Evolutionary conservation across 2,797 vertebrate species (phyloP), one percentile per base, ranked within the genome.

Genomic region (Pygocentrus nattereri): DNA sequence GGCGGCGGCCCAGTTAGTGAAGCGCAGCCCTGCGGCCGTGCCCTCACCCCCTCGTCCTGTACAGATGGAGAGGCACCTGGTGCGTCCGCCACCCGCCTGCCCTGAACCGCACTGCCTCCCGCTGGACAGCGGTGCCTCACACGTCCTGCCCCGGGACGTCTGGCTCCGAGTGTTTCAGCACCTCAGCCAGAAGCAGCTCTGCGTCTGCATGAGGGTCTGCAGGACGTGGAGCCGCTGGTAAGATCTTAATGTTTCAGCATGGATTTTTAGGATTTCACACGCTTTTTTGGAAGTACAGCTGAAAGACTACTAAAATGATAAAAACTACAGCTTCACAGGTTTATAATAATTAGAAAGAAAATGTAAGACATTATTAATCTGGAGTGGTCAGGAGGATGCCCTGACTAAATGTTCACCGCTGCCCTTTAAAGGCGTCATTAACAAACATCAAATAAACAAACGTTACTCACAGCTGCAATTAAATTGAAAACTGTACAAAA

Each of bases 181-280:
- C 89, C 95, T 98, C 16, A 96, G 91, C 87, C 96, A 97, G 64
- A 89, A 94, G 5, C 96, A 98, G 91, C 94, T 98, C 50, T 97
- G 96, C 2, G 87, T 98, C 86, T 98, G 97, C 93, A 98, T 98
- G 97, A 93, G 97, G 56, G 97, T 98, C 77, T 98, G 97, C 85
- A 94, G 96, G 88, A 98, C 97, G 49, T 97, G 97, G 96, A 97
- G 96, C 92, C 95, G 97, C 85, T 98, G 97, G 97, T 98, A 86
- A 95, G 94, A 41, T 25, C 7, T 5, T 5, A 3, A 1, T 2
- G 34, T 34, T 34, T 6, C n/a, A n/a, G n/a, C n/a, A n/a, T n/a
- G n/a, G n/a, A n/a, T n/a, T n/a, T n/a, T n/a, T n/a, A n/a, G n/a
- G n/a, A n/a, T n/a, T n/a, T n/a, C n/a, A n/a, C n/a, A n/a, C n/a